These are phyloP conservation scores for Oenanthe oenanthe DNA, from an alignment of 2,113 vertebrate genomes.

Conservation along the genomic window DNA sequence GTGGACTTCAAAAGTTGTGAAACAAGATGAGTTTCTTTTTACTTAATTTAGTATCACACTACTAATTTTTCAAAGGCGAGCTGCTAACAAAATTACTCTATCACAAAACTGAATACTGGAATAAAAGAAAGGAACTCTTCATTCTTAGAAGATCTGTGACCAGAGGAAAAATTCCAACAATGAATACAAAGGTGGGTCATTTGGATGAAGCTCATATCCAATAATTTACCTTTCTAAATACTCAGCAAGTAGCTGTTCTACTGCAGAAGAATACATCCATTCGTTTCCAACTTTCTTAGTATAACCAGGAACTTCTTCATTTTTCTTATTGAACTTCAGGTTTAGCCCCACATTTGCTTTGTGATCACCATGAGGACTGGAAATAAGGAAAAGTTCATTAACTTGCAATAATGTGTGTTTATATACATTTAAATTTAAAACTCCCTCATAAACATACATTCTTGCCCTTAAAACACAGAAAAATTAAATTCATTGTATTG, in stretches of 20 bases:
- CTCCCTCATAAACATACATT: background rate
- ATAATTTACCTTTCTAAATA: constrained; percentile 89
- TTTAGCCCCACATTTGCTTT: constrained; percentile 94
- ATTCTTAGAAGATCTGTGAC: background rate
- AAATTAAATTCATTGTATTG: background rate
- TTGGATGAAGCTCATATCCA: background rate
- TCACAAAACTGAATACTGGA: background rate
- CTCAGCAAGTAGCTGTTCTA: constrained; percentile 90
- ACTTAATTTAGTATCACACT: background rate
- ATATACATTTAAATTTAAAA: background rate
- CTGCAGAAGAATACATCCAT: constrained; percentile 96
- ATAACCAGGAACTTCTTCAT: constrained; percentile 98
- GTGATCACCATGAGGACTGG: constrained; percentile 95
- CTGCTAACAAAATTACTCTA: background rate
- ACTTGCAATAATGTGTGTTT: background rate
- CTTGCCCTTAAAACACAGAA: background rate
- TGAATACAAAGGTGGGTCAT: background rate
- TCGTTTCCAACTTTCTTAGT: constrained; percentile 95
- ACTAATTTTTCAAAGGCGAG: background rate
- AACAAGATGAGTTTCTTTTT: background rate
- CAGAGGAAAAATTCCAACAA: background rate
- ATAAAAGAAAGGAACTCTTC: background rate
- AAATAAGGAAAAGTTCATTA: constrained; percentile 14
- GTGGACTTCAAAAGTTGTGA: background rate
- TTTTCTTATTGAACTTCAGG: constrained; percentile 99